Conservation (phyloP, 2,888 invertebrate genomes). For the Drosophila mulleri region DNA sequence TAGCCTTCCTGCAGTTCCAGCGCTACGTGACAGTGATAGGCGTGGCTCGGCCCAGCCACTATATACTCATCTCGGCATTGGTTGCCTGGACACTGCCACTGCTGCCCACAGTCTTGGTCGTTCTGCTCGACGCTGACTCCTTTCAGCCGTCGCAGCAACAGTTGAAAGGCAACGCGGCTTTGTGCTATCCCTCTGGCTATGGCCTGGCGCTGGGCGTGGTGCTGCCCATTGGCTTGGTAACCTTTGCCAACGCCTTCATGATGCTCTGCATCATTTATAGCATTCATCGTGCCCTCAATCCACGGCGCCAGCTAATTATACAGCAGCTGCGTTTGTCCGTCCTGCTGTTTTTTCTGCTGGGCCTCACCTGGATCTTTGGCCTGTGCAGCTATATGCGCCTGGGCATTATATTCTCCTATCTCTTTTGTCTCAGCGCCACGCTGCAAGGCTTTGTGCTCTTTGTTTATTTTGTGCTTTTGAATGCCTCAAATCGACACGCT, state of each 20-base stretch:
- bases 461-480: slow-evolving; percentile 87
- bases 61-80: slow-evolving; percentile 88
- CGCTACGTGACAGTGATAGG: slow-evolving; percentile 89
- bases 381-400: slow-evolving; percentile 86
- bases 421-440: slow-evolving; percentile 88
- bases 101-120: slow-evolving; percentile 86
- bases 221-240: slow-evolving; percentile 86
- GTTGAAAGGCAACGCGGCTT: slow-evolving; percentile 58
- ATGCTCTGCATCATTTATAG: slow-evolving; percentile 86
- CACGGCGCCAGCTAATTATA: slow-evolving; percentile 81
- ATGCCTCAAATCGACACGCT: slow-evolving; percentile 85
- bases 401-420: slow-evolving; percentile 86
- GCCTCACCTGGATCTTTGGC: slow-evolving; percentile 88
- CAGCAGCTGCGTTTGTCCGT: slow-evolving; percentile 87
- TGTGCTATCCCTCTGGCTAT: slow-evolving; percentile 87
- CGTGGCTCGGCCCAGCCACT: slow-evolving; percentile 86
- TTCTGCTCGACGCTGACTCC: slow-evolving; percentile 85
- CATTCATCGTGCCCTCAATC: slow-evolving; percentile 83
- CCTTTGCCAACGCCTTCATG: slow-evolving; percentile 86
- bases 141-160: slow-evolving; percentile 84
- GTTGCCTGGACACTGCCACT: slow-evolving; percentile 88
- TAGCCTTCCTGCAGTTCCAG: slow-evolving; percentile 89
- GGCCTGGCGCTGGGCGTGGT: slow-evolving; percentile 86
- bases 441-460: slow-evolving; percentile 88
- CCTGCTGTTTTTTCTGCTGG: slow-evolving; percentile 87